Percentiles rank a stretch among this genome's conserved stretches.
Conservation (phyloP, 53 echinoderm and acorn worm genomes). For the Antedon mediterranea region DNA sequence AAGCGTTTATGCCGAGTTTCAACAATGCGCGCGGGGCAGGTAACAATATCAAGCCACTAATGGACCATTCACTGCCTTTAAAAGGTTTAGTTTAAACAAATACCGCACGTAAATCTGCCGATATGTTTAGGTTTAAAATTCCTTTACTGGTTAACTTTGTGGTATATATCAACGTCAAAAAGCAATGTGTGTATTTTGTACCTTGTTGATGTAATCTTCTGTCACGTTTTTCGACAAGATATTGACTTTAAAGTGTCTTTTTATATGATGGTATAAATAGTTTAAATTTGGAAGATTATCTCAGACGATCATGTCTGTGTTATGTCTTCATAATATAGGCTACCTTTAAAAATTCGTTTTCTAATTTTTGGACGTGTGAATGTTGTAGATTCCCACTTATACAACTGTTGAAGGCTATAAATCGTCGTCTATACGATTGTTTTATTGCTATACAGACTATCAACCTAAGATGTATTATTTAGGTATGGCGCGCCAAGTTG, state of each 20-base stretch:
- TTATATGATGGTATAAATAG: background rate
- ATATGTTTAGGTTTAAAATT: background rate
- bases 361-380: background rate
- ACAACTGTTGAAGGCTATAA: background rate
- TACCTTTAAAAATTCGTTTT: background rate
- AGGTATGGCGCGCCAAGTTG: too few species aligned
- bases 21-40: background rate
- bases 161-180: background rate
- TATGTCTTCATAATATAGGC: background rate
- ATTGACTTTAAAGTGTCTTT: background rate
- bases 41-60: background rate
- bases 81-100: background rate
- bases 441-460: background rate
- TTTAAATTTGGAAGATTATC: background rate
- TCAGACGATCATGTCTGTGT: background rate
- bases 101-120: background rate
- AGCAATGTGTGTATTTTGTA: background rate
- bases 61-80: background rate
- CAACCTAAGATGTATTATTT: too few species aligned
- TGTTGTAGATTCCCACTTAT: background rate
- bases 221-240: background rate
- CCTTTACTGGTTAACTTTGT: background rate
- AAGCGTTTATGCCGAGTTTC: background rate
- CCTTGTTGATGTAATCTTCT: background rate
- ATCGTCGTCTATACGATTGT: background rate